phyloP scores from a whole-genome alignment of 2,888 invertebrate genomes.

The Galeruca laticollis region DNA sequence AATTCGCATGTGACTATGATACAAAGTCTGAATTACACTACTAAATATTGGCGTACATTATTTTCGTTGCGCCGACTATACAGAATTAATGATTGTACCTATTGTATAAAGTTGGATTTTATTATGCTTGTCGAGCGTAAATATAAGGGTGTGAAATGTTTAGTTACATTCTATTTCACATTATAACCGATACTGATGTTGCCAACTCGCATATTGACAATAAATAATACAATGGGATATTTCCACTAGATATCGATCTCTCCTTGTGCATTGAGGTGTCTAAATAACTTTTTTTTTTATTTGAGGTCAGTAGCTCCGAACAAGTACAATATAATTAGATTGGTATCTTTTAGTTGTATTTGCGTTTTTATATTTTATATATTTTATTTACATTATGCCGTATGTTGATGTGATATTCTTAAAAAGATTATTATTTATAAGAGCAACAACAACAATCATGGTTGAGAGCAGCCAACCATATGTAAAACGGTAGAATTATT shows the following conservation, averaged over 20 bases:
- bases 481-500: too few relatives aligned
- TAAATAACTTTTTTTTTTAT: slow-evolving; percentile 7
- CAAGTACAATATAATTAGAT: slow-evolving; percentile 7
- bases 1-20: too few relatives aligned
- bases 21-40: too few relatives aligned
- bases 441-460: too few relatives aligned
- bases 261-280: slow-evolving; percentile 10
- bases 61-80: too few relatives aligned
- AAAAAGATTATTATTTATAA: too few relatives aligned
- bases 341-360: not conserved
- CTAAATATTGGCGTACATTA: too few relatives aligned
- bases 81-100: too few relatives aligned
- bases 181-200: slow-evolving; percentile 2
- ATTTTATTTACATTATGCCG: not conserved
- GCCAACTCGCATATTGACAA: not conserved
- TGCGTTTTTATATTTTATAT: slow-evolving; percentile 4
- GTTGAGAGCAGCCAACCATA: too few relatives aligned
- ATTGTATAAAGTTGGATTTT: too few relatives aligned
- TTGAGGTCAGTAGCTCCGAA: slow-evolving; percentile 9
- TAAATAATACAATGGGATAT: slow-evolving; percentile 7
- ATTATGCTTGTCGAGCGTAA: too few relatives aligned
- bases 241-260: slow-evolving; percentile 7
- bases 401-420: too few relatives aligned
- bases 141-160: slow-evolving; percentile 1
- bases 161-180: not conserved